Percentiles rank a stretch among this genome's conserved stretches.
Conservation (phyloP, 2,113 vertebrate genomes). For the Zingel zingel region DNA sequence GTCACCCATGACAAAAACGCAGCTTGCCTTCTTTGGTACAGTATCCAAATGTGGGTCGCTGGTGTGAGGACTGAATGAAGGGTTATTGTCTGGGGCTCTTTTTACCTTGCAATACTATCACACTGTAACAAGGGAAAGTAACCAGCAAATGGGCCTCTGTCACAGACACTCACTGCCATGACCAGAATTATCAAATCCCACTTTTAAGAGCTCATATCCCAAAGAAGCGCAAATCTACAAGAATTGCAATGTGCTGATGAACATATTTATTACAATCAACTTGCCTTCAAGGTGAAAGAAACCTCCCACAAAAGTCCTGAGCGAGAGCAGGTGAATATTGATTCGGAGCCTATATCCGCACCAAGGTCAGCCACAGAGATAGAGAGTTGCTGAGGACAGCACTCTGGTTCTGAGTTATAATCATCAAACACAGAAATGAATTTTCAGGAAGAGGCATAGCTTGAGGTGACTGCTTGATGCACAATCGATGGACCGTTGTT, state of each 20-base stretch:
- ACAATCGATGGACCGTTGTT: constrained; percentile 74
- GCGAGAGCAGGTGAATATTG: constrained; percentile 67
- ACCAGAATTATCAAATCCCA: constrained; percentile 7
- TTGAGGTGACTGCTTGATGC: constrained; percentile 41
- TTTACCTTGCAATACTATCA: constrained; percentile 75
- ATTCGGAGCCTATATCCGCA: constrained; percentile 54
- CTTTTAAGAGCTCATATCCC: constrained; percentile 9
- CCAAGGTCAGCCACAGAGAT: constrained; percentile 72
- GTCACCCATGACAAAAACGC: constrained; percentile 80
- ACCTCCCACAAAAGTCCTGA: constrained; percentile 27
- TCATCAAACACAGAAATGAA: constrained; percentile 79
- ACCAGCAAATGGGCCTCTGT: constrained; percentile 50
- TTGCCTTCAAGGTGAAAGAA: constrained; percentile 37
- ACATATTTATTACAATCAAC: constrained; percentile 56
- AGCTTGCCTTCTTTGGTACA: constrained; percentile 66
- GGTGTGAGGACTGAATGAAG: constrained; percentile 59
- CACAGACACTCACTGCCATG: constrained; percentile 10
- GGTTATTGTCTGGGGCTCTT: constrained; percentile 70
- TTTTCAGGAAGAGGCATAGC: constrained; percentile 65
- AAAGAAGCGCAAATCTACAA: constrained; percentile 8
- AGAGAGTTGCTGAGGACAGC: constrained; percentile 76
- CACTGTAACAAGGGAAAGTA: constrained; percentile 31
- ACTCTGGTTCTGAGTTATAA: constrained; percentile 70
- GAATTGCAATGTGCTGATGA: constrained; percentile 35
- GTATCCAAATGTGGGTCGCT: constrained; percentile 79